Conservation (phyloP, 2,113 vertebrate genomes). For the Leiothrix lutea region DNA sequence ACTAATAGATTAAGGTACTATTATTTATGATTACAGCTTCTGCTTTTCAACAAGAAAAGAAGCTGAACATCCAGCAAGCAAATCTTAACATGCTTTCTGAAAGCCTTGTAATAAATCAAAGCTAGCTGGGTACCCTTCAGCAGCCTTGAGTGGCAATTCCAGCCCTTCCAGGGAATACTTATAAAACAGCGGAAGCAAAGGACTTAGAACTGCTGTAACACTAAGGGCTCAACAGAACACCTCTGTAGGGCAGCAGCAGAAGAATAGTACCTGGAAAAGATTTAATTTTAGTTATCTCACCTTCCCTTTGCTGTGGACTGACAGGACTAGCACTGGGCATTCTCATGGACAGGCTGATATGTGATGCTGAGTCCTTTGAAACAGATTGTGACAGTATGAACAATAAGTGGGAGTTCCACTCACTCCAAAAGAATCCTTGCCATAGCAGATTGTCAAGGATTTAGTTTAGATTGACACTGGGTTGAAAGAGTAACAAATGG, state of each 20-base stretch:
- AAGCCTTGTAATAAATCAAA: constrained; percentile 20
- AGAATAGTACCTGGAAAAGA: background rate
- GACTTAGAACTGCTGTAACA: background rate
- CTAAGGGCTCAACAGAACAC: background rate
- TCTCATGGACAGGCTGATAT: background rate
- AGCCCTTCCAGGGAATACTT: background rate
- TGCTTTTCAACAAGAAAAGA: constrained; percentile 26
- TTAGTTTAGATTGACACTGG: background rate
- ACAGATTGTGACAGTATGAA: background rate
- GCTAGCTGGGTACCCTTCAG: background rate
- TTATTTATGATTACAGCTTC: background rate
- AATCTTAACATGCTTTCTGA: constrained; percentile 12
- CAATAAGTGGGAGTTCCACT: background rate
- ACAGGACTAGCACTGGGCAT: background rate
- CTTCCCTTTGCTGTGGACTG: background rate
- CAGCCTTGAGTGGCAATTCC: background rate
- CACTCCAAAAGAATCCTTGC: background rate
- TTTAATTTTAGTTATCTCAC: background rate
- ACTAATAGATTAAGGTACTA: constrained; percentile 20
- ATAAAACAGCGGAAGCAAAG: background rate
- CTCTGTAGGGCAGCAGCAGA: background rate
- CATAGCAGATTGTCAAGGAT: rapidly evolving
- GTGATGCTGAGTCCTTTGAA: background rate
- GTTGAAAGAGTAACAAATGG: background rate
- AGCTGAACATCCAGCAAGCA: background rate